These are phyloP conservation scores for Lophotriccus pileatus DNA, from an alignment of 2,797 vertebrate genomes.

Conservation along the genomic window DNA sequence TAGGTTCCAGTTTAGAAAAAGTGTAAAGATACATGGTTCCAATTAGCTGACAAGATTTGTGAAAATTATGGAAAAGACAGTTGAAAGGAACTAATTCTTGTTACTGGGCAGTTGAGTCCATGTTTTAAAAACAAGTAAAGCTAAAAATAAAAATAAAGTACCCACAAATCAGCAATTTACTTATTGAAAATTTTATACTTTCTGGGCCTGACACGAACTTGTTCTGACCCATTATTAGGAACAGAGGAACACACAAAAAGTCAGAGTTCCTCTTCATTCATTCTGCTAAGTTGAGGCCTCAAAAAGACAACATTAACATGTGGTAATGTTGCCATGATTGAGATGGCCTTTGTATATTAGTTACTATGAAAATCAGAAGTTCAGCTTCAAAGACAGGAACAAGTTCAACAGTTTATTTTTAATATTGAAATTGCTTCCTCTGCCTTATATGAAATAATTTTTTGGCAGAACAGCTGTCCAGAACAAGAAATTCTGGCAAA, in stretches of 20 bases:
- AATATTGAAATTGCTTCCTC: background rate
- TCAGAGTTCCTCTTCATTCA: background rate
- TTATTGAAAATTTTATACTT: background rate
- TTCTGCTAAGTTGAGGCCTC: background rate
- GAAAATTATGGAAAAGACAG: background rate
- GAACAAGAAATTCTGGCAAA: constrained; percentile 19
- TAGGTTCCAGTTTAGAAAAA: background rate
- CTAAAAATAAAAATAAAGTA: too few relatives aligned
- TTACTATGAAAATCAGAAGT: background rate
- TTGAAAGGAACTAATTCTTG: background rate
- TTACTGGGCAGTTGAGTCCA: background rate
- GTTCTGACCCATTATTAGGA: background rate
- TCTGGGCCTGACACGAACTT: background rate
- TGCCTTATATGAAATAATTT: background rate
- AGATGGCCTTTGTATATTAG: background rate
- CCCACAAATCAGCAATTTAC: background rate
- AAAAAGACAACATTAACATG: background rate
- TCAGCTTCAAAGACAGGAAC: background rate
- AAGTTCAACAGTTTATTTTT: background rate
- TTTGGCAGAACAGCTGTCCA: background rate
- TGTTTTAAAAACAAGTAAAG: background rate
- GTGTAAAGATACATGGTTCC: background rate
- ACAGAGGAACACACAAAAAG: background rate
- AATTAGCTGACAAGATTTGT: background rate
- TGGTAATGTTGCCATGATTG: background rate